Conservation (phyloP, 64 coral and sea anemone genomes). For the Exaiptasia diaphana region DNA sequence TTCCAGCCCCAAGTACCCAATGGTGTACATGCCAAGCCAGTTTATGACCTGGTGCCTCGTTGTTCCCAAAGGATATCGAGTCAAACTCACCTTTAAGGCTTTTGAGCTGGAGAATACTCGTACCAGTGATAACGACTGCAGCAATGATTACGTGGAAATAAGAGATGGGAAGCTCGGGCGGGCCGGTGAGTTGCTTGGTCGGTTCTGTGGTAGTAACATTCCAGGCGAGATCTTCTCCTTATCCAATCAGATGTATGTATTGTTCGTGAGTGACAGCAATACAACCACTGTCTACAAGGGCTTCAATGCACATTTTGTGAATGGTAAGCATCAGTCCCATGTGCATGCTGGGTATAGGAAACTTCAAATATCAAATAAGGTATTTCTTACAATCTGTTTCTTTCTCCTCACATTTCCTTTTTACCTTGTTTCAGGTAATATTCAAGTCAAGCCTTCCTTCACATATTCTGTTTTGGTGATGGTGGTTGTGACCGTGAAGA, state of each 20-base stretch:
- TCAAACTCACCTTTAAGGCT: conserved; percentile 13
- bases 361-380: no score
- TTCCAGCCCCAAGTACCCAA: conserved; percentile 35
- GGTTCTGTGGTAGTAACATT: background rate
- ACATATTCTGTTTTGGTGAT: no score
- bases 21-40: background rate
- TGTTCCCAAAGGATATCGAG: conserved; percentile 10
- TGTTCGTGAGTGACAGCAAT: background rate
- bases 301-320: background rate
- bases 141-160: background rate
- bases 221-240: background rate
- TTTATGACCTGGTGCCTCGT: conserved; percentile 41
- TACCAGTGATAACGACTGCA: background rate
- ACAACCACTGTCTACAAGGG: background rate
- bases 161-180: background rate
- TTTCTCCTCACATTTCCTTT: no score
- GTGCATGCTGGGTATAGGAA: no score
- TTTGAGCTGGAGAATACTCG: conserved; percentile 21
- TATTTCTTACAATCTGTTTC: no score
- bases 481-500: no score
- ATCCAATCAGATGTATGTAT: background rate
- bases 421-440: no score
- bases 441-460: no score
- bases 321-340: no score
- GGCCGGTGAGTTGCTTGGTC: background rate